phyloP scores from a whole-genome alignment of 2,888 invertebrate genomes.

The Cheilosia grossa region DNA sequence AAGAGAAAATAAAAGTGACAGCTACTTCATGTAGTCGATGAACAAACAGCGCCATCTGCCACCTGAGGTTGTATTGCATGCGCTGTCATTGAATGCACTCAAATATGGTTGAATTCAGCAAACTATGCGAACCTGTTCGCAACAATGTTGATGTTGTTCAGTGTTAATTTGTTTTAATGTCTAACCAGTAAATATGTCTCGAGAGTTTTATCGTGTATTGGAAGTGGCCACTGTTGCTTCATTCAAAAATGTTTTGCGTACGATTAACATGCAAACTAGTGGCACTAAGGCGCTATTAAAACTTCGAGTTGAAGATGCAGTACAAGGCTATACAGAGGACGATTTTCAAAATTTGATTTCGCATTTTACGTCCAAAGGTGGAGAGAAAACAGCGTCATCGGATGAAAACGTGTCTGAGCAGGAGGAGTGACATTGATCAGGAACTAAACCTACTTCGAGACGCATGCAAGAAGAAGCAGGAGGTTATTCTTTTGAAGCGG shows the following conservation, averaged over 20 bases:
- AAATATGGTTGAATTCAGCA: too few species aligned
- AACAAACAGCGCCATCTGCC: too few species aligned
- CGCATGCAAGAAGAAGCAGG: constrained; percentile 33
- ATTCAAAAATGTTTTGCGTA: not conserved
- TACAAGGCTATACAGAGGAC: constrained; percentile 6
- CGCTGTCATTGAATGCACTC: too few species aligned
- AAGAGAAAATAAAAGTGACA: too few species aligned
- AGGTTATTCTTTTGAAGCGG: constrained; percentile 22
- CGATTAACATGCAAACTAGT: not conserved
- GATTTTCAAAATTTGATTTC: not conserved
- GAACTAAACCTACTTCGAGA: constrained; percentile 31
- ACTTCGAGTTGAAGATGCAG: constrained; percentile 13
- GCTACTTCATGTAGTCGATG: too few species aligned
- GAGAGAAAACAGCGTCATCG: not conserved
- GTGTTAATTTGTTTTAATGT: not conserved
- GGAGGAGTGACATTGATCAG: constrained; percentile 25
- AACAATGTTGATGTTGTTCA: not conserved
- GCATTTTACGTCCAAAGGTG: constrained; percentile 1
- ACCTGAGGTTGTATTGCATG: too few species aligned
- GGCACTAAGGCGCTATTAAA: constrained; percentile 5
- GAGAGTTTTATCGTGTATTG: not conserved
- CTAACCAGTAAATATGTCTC: not conserved
- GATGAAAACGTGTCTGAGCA: constrained; percentile 21
- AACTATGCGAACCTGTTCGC: too few species aligned
- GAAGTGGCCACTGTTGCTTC: constrained; percentile 4